These are phyloP conservation scores for Neopelma chrysocephalum DNA, from an alignment of 2,797 vertebrate species.

Conservation along the genomic window DNA sequence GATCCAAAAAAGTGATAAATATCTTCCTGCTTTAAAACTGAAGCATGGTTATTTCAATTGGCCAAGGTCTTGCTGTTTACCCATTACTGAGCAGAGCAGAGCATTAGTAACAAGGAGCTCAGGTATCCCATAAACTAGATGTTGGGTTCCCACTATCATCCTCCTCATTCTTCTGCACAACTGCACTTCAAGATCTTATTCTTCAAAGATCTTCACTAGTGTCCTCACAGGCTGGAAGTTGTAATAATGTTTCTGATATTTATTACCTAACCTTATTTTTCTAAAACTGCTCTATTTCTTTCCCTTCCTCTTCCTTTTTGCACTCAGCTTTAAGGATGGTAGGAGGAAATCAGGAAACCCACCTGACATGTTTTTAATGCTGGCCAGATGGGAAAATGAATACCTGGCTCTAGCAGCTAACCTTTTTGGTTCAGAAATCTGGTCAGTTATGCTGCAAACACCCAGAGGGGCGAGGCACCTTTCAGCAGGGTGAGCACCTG, in stretches of 20 bases:
- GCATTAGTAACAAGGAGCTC: background rate
- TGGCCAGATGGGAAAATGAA: background rate
- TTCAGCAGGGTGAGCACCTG: background rate
- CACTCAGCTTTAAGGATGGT: background rate
- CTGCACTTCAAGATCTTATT: background rate
- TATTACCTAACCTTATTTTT: background rate
- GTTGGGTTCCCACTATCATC: background rate
- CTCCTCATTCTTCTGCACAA: background rate
- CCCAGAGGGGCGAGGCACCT: background rate
- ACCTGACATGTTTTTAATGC: background rate
- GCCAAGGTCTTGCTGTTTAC: background rate
- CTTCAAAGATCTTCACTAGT: background rate
- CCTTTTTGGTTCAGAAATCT: background rate
- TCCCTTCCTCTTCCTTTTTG: background rate
- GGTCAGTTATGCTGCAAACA: background rate
- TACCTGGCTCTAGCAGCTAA: background rate
- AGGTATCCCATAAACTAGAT: background rate
- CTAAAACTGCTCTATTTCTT: background rate
- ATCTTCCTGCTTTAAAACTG: background rate
- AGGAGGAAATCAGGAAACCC: background rate
- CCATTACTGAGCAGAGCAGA: background rate
- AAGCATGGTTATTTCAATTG: background rate
- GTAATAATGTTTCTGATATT: background rate
- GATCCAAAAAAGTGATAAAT: background rate
- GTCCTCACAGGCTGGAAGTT: background rate